Percentiles rank a stretch among this genome's conserved stretches.
Evolutionary conservation across 1,140 invertebrate genomes (phyloP).

Genomic region (Cydia strobilella): DNA sequence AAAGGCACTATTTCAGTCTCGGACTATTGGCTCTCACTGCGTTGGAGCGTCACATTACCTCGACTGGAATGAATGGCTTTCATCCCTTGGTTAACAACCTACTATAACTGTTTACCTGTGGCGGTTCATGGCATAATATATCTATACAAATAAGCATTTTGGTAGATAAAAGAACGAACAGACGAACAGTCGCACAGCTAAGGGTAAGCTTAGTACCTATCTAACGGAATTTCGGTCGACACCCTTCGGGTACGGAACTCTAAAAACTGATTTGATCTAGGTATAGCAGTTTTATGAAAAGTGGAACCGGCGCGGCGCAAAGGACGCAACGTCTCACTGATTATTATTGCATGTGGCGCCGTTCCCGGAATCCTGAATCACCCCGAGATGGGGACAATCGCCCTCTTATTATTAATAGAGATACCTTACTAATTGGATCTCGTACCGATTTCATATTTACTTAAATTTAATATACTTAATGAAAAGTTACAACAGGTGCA

Average conservation of each 20-base stretch:
- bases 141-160: too few species aligned
- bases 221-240: not conserved
- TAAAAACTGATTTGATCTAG: too few species aligned
- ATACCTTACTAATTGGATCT: not conserved
- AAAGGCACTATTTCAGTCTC: too few species aligned
- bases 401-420: not conserved
- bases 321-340: not conserved
- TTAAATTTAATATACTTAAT: not conserved
- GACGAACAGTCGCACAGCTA: too few species aligned
- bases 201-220: too few species aligned
- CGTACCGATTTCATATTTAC: not conserved
- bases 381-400: not conserved
- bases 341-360: constrained; percentile 20
- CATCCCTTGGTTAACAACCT: too few species aligned
- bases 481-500: not conserved
- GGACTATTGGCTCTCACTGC: too few species aligned
- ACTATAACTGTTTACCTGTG: too few species aligned
- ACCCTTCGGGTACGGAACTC: not conserved
- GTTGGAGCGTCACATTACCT: too few species aligned
- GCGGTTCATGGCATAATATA: too few species aligned
- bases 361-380: constrained; percentile 14
- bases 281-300: not conserved
- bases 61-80: too few species aligned
- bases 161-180: too few species aligned
- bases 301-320: not conserved